phyloP scores from a whole-genome alignment of 2,113 vertebrate species.

The Grammomys surdaster region DNA sequence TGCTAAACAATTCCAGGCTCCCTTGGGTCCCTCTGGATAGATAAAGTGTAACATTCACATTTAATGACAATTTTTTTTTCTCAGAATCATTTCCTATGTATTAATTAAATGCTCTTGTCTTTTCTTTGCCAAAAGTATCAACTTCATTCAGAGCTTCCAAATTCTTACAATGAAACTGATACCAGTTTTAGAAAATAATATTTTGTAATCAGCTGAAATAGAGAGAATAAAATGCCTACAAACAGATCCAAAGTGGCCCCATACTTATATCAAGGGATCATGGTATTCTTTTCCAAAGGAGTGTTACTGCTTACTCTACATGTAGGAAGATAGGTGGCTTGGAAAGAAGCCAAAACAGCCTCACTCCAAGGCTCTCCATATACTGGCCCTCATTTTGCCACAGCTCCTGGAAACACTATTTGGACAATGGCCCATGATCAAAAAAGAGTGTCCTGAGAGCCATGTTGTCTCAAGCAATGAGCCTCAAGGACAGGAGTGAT shows the following conservation, averaged over 20 bases:
- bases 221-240: not conserved
- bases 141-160: constrained; percentile 47
- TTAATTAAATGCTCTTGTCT: constrained; percentile 80
- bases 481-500: not conserved
- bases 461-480: not conserved
- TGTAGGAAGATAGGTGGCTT: not conserved
- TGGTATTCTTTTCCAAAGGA: not conserved
- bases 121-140: constrained; percentile 27
- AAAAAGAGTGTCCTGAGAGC: not conserved
- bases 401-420: not conserved
- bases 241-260: not conserved
- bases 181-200: not conserved
- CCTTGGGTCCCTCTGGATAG: constrained; percentile 79
- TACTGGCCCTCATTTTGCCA: not conserved
- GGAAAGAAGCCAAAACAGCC: not conserved
- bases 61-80: constrained; percentile 77
- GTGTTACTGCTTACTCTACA: not conserved
- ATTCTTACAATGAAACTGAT: constrained; percentile 30
- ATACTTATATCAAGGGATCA: not conserved
- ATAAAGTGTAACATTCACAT: constrained; percentile 81
- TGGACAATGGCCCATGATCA: not conserved
- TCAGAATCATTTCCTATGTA: constrained; percentile 75
- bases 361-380: not conserved
- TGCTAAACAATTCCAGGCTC: constrained; percentile 76
- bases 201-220: constrained; percentile 6